These are phyloP conservation scores for Coptotermes formosanus DNA, from an alignment of 1,140 invertebrate species.

Conservation along the genomic window DNA sequence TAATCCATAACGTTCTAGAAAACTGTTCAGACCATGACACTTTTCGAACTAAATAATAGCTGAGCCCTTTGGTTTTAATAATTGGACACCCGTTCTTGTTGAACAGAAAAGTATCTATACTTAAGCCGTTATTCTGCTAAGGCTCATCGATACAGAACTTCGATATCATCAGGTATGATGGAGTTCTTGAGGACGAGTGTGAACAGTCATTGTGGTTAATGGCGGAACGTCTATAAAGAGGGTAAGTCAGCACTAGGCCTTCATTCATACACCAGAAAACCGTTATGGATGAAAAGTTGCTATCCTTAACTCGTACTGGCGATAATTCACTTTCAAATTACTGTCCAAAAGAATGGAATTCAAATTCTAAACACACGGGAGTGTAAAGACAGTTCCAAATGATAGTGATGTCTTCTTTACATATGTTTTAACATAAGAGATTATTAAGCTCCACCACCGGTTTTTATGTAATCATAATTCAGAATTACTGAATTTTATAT, in stretches of 20 bases:
- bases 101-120: not conserved
- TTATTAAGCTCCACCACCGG: not conserved
- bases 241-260: not conserved
- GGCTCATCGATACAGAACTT: not conserved
- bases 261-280: not conserved
- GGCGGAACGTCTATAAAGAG: not conserved
- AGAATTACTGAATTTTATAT: not conserved
- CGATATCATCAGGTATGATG: not conserved
- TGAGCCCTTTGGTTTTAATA: no score
- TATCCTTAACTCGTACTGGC: not conserved
- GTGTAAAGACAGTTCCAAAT: not conserved
- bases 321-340: not conserved
- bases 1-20: no score
- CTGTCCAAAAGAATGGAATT: not conserved
- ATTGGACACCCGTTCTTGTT: no score
- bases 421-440: not conserved
- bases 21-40: no score
- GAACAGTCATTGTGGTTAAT: slow-evolving; percentile 7
- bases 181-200: not conserved
- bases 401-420: not conserved
- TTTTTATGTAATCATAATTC: not conserved
- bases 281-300: not conserved
- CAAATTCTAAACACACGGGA: not conserved
- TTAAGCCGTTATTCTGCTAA: not conserved
- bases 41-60: no score